Conservation (phyloP, 2,113 vertebrate genomes). For the Xiphorhynchus elegans region DNA sequence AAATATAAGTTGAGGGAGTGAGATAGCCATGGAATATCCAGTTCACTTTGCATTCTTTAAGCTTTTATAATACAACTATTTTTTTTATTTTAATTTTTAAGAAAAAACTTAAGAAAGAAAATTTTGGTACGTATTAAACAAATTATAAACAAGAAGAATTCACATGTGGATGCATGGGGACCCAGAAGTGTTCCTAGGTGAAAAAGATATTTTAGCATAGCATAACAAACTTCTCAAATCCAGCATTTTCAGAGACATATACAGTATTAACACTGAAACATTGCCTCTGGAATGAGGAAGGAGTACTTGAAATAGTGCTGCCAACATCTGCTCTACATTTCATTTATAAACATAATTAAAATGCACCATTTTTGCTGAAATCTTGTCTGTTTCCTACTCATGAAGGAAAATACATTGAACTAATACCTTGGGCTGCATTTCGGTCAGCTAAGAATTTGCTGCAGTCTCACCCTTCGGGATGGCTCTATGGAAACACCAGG, state of each 20-base stretch:
- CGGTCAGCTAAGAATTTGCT: constrained; percentile 4
- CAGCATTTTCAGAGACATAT: not conserved
- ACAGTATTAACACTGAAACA: not conserved
- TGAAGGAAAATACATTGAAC: constrained; percentile 6
- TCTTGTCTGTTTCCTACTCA: constrained; percentile 18
- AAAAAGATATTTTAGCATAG: not conserved
- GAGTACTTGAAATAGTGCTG: not conserved
- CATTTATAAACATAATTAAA: constrained; percentile 44
- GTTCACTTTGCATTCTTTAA: not conserved
- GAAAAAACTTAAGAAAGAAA: not conserved
- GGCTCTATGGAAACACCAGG: not conserved
- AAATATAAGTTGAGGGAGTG: not conserved
- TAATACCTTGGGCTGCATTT: constrained; percentile 5
- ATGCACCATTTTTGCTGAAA: constrained; percentile 38
- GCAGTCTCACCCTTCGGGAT: not conserved
- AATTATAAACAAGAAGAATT: not conserved
- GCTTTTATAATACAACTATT: not conserved
- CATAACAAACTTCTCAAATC: not conserved
- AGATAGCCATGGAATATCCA: not conserved
- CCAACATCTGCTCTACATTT: constrained; percentile 50
- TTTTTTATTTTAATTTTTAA: not conserved
- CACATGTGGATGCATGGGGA: not conserved
- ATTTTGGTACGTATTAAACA: not conserved
- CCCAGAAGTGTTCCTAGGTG: not conserved
- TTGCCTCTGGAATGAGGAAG: not conserved